Conservation (phyloP, 2,888 invertebrate species). For the Dyspetes luteomarginatus region DNA sequence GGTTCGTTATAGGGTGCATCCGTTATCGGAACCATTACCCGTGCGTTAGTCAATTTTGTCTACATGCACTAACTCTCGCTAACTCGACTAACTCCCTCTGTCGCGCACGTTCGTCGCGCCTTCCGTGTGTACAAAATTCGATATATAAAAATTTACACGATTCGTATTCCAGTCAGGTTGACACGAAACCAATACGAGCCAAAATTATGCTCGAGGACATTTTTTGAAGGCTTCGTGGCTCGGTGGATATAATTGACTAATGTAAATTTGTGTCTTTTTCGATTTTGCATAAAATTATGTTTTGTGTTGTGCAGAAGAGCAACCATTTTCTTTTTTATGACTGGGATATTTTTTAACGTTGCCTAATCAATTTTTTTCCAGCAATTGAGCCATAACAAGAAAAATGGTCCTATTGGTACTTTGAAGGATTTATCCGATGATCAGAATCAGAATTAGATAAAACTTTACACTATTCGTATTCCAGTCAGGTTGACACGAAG, state of each 20-base stretch:
- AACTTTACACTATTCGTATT: slow-evolving; percentile 49
- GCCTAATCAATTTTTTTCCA: no score
- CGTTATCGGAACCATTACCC: slow-evolving; percentile 66
- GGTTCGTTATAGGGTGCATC: slow-evolving; percentile 50
- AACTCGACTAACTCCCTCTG: slow-evolving; percentile 6
- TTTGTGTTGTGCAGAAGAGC: background rate
- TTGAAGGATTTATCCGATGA: no score
- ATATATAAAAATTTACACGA: slow-evolving; percentile 60
- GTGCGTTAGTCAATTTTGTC: slow-evolving; percentile 65
- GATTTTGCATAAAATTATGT: background rate
- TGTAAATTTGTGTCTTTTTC: background rate
- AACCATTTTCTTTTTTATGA: no score
- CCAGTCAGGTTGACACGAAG: background rate
- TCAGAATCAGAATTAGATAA: no score
- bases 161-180: background rate
- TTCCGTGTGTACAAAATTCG: slow-evolving; percentile 54
- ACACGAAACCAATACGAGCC: background rate
- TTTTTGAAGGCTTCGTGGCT: background rate
- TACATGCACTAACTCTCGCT: slow-evolving; percentile 37
- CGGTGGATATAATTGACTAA: no score
- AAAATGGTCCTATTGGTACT: no score
- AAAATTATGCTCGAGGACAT: slow-evolving; percentile 4
- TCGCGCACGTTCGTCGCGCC: background rate
- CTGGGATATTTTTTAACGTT: background rate
- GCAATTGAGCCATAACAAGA: no score